Conservation (phyloP, 2,797 vertebrate species). For the Argyrosomus regius region DNA sequence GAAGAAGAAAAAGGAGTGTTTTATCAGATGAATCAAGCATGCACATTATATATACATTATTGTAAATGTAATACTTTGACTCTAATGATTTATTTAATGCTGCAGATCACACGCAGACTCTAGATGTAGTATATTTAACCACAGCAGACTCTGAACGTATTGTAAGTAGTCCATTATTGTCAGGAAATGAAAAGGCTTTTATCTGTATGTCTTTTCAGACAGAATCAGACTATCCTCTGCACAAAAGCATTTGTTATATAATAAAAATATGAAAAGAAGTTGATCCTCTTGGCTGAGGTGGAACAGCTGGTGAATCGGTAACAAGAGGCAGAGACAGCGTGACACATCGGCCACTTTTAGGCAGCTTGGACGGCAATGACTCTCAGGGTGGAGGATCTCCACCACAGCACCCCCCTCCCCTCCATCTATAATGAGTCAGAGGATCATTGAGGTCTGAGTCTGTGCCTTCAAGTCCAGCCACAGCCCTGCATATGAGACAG, state of each 20-base stretch:
- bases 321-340: too few relatives aligned
- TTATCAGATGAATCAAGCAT: background rate
- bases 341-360: too few relatives aligned
- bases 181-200: background rate
- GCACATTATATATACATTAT: constrained; percentile 23
- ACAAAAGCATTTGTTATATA: background rate
- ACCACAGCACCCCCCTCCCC: background rate
- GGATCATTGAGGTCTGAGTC: too few relatives aligned
- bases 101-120: background rate
- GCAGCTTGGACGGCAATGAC: too few relatives aligned
- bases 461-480: background rate
- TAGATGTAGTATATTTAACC: constrained; percentile 2
- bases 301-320: too few relatives aligned
- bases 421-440: background rate
- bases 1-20: background rate
- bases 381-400: background rate
- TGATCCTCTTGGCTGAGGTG: background rate
- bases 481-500: background rate
- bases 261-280: too few relatives aligned
- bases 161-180: background rate
- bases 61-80: constrained; percentile 26
- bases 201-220: background rate
- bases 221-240: background rate
- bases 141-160: background rate
- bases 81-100: constrained; percentile 33